A percentile compares a stretch with the other conserved stretches of the same genome.
These are phyloP conservation scores for Novumbra hubbsi DNA, from an alignment of 2,797 vertebrate species.

Conservation along the genomic window DNA sequence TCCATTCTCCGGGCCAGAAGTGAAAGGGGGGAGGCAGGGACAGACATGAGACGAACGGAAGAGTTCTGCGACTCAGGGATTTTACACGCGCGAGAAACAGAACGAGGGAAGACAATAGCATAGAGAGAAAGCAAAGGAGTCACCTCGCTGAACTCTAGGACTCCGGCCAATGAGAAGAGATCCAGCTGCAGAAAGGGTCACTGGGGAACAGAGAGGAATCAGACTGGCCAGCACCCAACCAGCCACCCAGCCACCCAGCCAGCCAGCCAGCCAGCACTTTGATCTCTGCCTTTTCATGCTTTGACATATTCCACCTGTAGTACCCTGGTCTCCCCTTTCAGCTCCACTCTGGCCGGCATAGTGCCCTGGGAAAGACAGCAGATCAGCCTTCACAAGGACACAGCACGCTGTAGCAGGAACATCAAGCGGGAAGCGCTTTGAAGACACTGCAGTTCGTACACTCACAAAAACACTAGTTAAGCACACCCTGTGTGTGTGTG, in stretches of 20 bases:
- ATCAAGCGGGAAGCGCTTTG: conserved; percentile 4
- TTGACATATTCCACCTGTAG: conserved; percentile 58
- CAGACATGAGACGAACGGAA: conserved; percentile 37
- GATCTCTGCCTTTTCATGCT: conserved; percentile 60
- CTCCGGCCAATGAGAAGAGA: conserved; percentile 5
- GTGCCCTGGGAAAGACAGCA: conserved; percentile 17
- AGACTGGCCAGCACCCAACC: not conserved
- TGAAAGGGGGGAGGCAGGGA: conserved; percentile 47
- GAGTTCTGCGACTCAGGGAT: conserved; percentile 32
- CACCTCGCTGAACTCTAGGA: not conserved
- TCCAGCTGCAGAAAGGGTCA: conserved; percentile 27
- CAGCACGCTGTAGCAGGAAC: conserved; percentile 8
- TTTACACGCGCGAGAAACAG: not conserved
- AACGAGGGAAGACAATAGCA: conserved; percentile 44
- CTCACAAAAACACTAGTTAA: conserved; percentile 12
- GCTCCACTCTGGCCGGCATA: conserved; percentile 28
- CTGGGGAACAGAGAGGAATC: conserved; percentile 21
- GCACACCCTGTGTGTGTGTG: not conserved
- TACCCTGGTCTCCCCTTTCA: conserved; percentile 29
- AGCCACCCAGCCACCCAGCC: conserved; percentile 12
- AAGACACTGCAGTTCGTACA: conserved; percentile 7
- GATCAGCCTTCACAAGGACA: conserved; percentile 14
- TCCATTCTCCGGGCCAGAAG: conserved; percentile 44
- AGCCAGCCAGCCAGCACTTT: conserved; percentile 48
- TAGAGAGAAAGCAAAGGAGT: conserved; percentile 34